Conservation (phyloP, 2,797 vertebrate species). For the Acanthurus lineatus region DNA sequence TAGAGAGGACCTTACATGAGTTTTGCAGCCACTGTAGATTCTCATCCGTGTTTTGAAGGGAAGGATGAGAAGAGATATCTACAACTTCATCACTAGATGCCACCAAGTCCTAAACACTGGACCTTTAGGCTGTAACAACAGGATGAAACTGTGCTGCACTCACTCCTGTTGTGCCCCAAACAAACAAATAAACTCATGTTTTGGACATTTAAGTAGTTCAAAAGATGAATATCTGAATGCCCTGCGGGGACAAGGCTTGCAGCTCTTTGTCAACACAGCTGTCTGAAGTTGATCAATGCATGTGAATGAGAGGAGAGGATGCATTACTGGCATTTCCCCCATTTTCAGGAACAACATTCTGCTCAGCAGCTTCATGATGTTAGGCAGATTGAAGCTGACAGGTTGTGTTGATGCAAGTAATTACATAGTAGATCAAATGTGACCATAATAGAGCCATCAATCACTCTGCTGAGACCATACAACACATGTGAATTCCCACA, state of each 20-base stretch:
- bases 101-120: too few relatives aligned
- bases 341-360: constrained; percentile 52
- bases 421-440: constrained; percentile 81
- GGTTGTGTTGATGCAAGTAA: constrained; percentile 82
- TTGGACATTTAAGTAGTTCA: constrained; percentile 3
- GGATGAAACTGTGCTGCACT: constrained; percentile 24
- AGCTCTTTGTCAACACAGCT: constrained; percentile 3
- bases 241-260: background rate
- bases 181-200: constrained; percentile 17
- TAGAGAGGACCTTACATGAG: too few relatives aligned
- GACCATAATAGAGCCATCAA: constrained; percentile 77
- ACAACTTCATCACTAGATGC: too few relatives aligned
- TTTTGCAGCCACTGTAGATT: too few relatives aligned
- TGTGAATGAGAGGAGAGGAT: constrained; percentile 33
- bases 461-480: constrained; percentile 50
- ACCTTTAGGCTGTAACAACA: constrained; percentile 2
- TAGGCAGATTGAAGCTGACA: constrained; percentile 74
- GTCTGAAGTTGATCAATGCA: constrained; percentile 27
- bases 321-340: constrained; percentile 45
- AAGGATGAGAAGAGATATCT: too few relatives aligned
- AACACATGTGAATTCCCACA: background rate
- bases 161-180: background rate
- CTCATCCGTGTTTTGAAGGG: too few relatives aligned
- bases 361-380: constrained; percentile 55
- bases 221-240: constrained; percentile 22